Conservation (phyloP, 37 sponge, comb jelly and placozoan genomes). For the Amphimedon queenslandica region DNA sequence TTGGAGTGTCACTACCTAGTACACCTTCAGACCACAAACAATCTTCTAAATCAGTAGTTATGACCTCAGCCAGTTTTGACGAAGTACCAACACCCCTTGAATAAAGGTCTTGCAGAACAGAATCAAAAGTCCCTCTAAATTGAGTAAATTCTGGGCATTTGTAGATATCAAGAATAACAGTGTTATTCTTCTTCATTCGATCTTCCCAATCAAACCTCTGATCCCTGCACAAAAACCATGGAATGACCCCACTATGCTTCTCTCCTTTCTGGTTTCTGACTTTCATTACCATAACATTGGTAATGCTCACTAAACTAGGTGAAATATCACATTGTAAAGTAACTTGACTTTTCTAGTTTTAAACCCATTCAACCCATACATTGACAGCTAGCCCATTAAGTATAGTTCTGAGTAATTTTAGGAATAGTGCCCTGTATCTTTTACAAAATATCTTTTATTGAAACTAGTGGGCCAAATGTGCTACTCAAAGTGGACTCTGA, state of each 20-base stretch:
- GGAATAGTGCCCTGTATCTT: slow-evolving; percentile 1
- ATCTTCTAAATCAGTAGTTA: not conserved
- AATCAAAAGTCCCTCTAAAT: not conserved
- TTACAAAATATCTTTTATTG: not conserved
- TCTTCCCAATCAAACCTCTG: not conserved
- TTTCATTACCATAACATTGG: slow-evolving; percentile 2
- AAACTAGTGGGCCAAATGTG: no score
- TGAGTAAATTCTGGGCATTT: not conserved
- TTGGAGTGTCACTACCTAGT: not conserved
- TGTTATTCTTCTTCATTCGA: not conserved
- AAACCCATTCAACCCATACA: not conserved
- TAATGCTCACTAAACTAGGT: not conserved
- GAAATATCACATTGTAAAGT: not conserved
- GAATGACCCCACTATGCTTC: not conserved
- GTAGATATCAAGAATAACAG: not conserved
- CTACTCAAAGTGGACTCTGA: no score
- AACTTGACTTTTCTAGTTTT: not conserved
- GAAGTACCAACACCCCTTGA: not conserved
- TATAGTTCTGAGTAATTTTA: not conserved
- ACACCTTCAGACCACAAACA: not conserved
- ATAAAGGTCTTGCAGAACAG: not conserved
- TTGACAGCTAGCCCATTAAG: not conserved
- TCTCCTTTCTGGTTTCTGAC: slow-evolving; percentile 3
- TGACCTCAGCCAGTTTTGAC: slow-evolving; percentile 15
- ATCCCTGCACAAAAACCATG: not conserved